A percentile compares a stretch with the other conserved stretches of the same genome.
phyloP scores from a whole-genome alignment of 2,888 invertebrate species.

The Orthosia gracilis region DNA sequence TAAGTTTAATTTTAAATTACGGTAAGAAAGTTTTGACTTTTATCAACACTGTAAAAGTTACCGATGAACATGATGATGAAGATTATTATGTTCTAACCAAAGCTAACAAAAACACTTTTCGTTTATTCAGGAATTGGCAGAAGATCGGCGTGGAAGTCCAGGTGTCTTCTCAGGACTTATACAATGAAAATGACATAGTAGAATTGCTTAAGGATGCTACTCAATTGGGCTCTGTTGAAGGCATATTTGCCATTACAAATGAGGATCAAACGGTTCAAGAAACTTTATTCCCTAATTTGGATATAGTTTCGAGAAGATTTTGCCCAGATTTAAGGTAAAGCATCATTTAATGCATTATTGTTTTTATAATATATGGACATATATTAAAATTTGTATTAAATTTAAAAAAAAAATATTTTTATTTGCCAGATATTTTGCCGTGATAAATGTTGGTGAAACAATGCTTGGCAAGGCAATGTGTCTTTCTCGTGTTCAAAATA shows the following conservation, averaged over 20 bases:
- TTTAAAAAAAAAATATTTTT: too few relatives aligned
- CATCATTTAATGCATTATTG: not conserved
- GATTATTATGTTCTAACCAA: too few relatives aligned
- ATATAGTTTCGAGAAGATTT: slow-evolving; percentile 67
- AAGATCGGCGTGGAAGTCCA: slow-evolving; percentile 60
- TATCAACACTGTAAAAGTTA: not conserved
- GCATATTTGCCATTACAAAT: slow-evolving; percentile 65
- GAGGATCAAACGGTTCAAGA: slow-evolving; percentile 45
- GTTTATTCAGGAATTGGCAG: slow-evolving; percentile 65
- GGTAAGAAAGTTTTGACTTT: slow-evolving; percentile 58
- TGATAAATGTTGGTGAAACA: slow-evolving; percentile 39
- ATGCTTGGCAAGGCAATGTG: slow-evolving; percentile 60
- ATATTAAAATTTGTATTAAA: too few relatives aligned
- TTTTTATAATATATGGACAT: too few relatives aligned
- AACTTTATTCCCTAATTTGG: slow-evolving; percentile 62
- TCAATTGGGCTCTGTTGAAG: slow-evolving; percentile 66
- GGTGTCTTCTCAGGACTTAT: slow-evolving; percentile 44
- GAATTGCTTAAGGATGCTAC: slow-evolving; percentile 59
- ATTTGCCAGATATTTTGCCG: slow-evolving; percentile 44
- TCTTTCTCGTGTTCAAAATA: slow-evolving; percentile 53
- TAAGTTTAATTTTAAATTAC: slow-evolving; percentile 64
- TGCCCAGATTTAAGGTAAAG: slow-evolving; percentile 70
- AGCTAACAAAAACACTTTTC: not conserved
- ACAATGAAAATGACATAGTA: slow-evolving; percentile 37
- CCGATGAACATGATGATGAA: not conserved